Base-by-base conservation (phyloP, 1,140 invertebrate species). In the Orius insidiosus region DNA sequence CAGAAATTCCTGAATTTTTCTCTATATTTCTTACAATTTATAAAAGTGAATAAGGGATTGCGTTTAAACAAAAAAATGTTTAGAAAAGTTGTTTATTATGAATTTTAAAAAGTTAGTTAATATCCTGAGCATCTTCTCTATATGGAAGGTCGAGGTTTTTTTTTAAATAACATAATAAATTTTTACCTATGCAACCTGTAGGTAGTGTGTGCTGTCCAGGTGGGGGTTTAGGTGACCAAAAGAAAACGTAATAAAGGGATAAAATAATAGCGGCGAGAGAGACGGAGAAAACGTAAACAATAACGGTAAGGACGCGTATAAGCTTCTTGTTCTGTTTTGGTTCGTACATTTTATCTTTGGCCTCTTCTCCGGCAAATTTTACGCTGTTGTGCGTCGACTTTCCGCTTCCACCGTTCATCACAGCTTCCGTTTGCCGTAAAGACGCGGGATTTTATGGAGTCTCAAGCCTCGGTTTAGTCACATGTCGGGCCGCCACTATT, bases 251-350 rank as follows among this genome's bases (percentile, higher is more conserved):
- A 67, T 96, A 97, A 8, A 94, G 69, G 0, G 88, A 93, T 16
- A 97, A 70, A 60, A 95, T 83, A 52, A 96, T 90, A 4, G 90
- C 92, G 0, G 88, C 90, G 50, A 93, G 67, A 9, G 90, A 96
- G 48, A 97, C 92, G 53, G 86, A 88, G 57, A 96, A 78, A 42
- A 96, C 78, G 65, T 97, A 97, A 6, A 89, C 88, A 49, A 95
- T 73, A 30, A 97, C 92, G 1, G 90, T 96, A 47, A 95, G 69
- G 43, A 96, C 81, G n/a, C 90, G 74, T 31, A 96, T 70, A 54
- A 81, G 67, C 65, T 90, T 90, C 61, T 84, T 83, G 58, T 87
- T 82, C 52, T 81, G 76, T 59, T 68, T 68, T 1, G 62, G 59
- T 42, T 64, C 61, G 64, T 86, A 87, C 43, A 85, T 68, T 51